A percentile compares a stretch with the other conserved stretches of the same genome.
phyloP scores from a whole-genome alignment of 2,797 vertebrate genomes.

The Potorous gilbertii region DNA sequence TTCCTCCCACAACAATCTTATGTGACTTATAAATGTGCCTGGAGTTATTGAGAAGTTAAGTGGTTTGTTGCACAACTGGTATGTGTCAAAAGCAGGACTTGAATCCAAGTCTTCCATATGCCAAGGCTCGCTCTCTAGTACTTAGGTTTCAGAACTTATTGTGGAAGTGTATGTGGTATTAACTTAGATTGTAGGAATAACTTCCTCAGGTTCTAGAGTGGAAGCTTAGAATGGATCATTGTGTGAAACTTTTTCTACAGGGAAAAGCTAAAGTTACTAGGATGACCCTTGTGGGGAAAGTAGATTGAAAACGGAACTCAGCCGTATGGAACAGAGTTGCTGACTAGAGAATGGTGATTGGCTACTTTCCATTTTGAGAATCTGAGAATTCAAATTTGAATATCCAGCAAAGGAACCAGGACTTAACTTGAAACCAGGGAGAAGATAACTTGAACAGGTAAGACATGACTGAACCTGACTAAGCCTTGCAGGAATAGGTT shows the following conservation, averaged over 20 bases:
- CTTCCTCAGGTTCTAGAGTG: background rate
- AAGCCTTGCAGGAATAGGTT: background rate
- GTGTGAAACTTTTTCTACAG: background rate
- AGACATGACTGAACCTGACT: background rate
- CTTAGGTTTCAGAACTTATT: background rate
- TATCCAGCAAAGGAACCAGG: background rate
- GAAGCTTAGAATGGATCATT: background rate
- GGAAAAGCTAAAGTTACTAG: background rate
- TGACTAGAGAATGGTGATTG: background rate
- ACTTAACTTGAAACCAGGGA: background rate
- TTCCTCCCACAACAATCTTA: background rate
- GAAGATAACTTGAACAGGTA: background rate
- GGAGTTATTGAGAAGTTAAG: background rate
- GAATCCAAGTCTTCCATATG: background rate
- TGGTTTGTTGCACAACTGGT: background rate
- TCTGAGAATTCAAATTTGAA: background rate
- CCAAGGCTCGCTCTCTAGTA: background rate
- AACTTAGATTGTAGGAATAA: background rate
- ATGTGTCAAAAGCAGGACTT: background rate
- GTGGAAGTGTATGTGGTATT: background rate
- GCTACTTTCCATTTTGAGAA: background rate
- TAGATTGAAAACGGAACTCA: background rate
- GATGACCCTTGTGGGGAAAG: background rate
- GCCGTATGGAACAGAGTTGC: background rate
- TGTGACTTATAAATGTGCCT: background rate